Evolutionary conservation across 2,888 invertebrate species (phyloP).

Genomic region (Clitarchus hookeri): DNA sequence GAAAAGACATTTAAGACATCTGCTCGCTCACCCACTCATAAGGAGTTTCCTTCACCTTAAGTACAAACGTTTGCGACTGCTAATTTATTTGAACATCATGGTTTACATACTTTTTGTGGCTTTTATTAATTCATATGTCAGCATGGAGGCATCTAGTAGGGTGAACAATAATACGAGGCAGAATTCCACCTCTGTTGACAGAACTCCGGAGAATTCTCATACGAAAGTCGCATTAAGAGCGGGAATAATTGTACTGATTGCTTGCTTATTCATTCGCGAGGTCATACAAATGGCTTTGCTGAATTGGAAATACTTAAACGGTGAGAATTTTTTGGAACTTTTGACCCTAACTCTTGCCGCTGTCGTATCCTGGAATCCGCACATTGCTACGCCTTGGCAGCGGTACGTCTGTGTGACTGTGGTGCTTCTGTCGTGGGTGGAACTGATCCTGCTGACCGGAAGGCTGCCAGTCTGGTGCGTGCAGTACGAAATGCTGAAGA

Average conservation of each 20-base stretch:
- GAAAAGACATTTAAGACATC: background rate
- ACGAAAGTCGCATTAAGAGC: background rate
- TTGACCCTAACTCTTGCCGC: background rate
- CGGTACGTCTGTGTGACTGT: background rate
- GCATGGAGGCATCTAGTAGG: background rate
- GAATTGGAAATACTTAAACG: background rate
- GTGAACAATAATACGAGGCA: background rate
- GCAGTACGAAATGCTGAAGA: conserved; percentile 14
- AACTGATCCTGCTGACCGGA: background rate
- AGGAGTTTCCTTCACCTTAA: background rate
- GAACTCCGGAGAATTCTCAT: background rate
- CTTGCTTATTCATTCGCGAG: background rate
- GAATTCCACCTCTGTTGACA: background rate
- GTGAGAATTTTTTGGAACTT: background rate
- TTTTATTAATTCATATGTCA: background rate
- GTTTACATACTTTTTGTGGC: background rate
- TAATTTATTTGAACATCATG: background rate
- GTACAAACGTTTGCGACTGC: background rate
- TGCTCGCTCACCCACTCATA: background rate
- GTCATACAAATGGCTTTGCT: background rate
- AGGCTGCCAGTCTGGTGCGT: background rate
- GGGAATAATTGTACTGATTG: background rate
- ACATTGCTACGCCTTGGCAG: no score
- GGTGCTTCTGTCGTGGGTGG: background rate
- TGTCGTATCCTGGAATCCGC: background rate